Evolutionary conservation across 2,113 vertebrate genomes (phyloP), one percentile per base, ranked within the genome.

Genomic region (Cyphomyrus plagiostoma): DNA sequence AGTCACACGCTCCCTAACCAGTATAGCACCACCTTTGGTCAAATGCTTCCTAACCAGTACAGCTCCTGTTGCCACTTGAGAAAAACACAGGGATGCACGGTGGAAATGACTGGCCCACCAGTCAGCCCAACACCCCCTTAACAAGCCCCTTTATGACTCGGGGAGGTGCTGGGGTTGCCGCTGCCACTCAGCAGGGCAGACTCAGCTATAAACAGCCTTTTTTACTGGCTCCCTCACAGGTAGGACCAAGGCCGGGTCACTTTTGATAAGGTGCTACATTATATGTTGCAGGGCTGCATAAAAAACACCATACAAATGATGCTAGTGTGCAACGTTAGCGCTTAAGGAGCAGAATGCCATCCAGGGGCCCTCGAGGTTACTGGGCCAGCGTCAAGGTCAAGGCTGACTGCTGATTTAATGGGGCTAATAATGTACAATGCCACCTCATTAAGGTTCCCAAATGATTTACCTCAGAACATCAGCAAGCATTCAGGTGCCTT

Each of bases 401-500:
- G 82, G 45, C 45, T 46, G 23, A 84, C 82, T 46, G 39, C 5
- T 46, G 45, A 45, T 23, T 46, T 48, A n/a, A 45, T 84, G 82
- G 8, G 23, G 45, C 82, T 46, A 84, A 84, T 42, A 84, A 45
- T 9, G 3, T 46, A 84, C 42, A n/a, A 9, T n/a, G 21, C 45
- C 45, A 42, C 74, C 74, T 80, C 74, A 80, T 84, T 84, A 84
- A 48, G 82, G 42, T n/a, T 23, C 39, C 35, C 74, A 5, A 80
- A 42, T 80, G 74, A 6, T 80, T 77, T 80, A 42, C 13, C 45
- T 10, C 82, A 48, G 45, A 42, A 11, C 82, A 48, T 84, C 82
- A 84, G 74, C 35, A 84, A 84, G 82, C 82, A 48, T 84, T 84
- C 82, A 84, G 82, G 39, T 84, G 42, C 39, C 7, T 84, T 84